Evolutionary conservation across 2,797 vertebrate species (phyloP).

Genomic region (Amniataba percoides): DNA sequence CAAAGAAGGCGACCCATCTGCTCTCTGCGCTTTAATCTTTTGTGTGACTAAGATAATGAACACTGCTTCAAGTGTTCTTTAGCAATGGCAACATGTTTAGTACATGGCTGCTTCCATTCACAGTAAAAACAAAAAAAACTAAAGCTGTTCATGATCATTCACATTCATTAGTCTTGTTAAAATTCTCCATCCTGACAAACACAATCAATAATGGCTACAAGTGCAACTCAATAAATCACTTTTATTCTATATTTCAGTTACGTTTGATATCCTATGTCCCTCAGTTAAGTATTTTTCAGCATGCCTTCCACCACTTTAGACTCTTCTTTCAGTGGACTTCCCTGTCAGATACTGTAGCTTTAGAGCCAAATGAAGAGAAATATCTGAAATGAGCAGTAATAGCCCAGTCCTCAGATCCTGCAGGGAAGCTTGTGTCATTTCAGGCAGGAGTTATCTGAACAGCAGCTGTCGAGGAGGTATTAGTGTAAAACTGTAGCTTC

Average conservation of each 20-base stretch:
- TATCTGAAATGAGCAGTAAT: conserved; percentile 30
- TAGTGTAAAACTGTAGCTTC: conserved; percentile 10
- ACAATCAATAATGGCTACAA: too few relatives aligned
- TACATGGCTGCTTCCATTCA: background rate
- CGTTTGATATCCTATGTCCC: background rate
- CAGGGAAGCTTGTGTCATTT: conserved; percentile 15
- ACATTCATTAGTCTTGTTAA: conserved; percentile 9
- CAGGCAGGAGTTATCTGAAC: conserved; percentile 32
- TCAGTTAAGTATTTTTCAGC: background rate
- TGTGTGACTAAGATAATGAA: conserved; percentile 7
- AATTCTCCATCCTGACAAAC: conserved; percentile 6
- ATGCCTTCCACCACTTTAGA: conserved; percentile 1
- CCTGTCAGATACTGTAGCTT: background rate
- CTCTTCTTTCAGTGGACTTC: background rate
- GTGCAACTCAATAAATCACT: too few relatives aligned
- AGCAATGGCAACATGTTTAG: background rate
- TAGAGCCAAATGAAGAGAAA: conserved; percentile 11
- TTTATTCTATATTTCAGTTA: background rate
- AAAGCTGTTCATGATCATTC: background rate
- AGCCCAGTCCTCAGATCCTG: conserved; percentile 4
- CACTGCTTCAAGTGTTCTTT: conserved; percentile 5
- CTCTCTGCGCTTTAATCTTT: conserved; percentile 21
- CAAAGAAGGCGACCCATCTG: background rate
- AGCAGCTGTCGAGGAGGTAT: conserved; percentile 29
- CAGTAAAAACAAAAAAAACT: background rate